Base-by-base conservation (phyloP, 2,113 vertebrate genomes). In the Xerus inauris region DNA sequence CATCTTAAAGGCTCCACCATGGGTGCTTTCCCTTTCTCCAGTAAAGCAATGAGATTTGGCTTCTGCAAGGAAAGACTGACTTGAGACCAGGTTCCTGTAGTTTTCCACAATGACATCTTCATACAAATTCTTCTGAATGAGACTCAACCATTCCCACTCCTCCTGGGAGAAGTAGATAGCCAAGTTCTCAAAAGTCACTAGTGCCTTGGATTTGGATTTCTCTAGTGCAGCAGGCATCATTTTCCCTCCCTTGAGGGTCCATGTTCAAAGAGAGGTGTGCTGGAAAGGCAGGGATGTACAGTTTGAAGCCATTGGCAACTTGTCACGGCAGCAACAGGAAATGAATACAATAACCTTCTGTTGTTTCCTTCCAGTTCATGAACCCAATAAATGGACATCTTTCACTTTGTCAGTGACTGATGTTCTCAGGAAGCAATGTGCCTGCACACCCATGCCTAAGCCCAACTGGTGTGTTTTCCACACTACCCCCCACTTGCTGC, bases 11-110 rank as follows among this genome's bases (percentile, higher is more conserved):
- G 71, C 54, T 96, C 95, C 16, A 30, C 40, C 22, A 71, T 8
- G 17, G 97, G 97, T 0, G 86, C 94, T 64, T 86, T 79, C 81
- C 97, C 93, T 20, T 91, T 93, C 93, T 98, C 94, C 94, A 97
- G 32, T 10, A 97, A 81, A 30, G 94, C 11, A 28, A 97, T 98
- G 77, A 97, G 57, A 22, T 95, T 91, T 8, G 97, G 97, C 69
- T 89, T 98, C 88, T 86, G 91, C n/a, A 11, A 75, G 62, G 40
- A 95, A 49, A 97, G 89, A 82, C 97, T 95, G 87, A 96, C 94
- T 96, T 5, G 87, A 95, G 42, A 96, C n/a, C 77, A 94, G 59
- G 59, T 62, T 62, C 59, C 24, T 8, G 59, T 62, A 8, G 59
- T 62, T 62, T 26, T 62, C 59, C 24, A 62, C 8, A 93, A 96